Percentiles rank a stretch among this genome's conserved stretches.
Evolutionary conservation across 2,113 vertebrate species (phyloP).

Genomic region (Syrrhaptes paradoxus): DNA sequence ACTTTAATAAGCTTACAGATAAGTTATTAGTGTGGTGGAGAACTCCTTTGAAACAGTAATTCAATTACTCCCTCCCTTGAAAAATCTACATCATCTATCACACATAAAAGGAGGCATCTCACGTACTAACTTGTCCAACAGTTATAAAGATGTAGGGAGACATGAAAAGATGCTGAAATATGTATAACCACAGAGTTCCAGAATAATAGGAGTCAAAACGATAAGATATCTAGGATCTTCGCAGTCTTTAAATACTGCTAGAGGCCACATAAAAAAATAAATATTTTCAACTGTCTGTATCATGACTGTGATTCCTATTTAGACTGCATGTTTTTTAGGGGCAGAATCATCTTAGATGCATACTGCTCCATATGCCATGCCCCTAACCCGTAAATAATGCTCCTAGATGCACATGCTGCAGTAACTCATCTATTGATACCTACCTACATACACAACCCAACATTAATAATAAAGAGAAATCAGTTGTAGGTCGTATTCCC

Average conservation of each 20-base stretch:
- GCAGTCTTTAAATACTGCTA: not conserved
- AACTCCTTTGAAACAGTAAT: conserved; percentile 40
- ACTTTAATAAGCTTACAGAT: conserved; percentile 30
- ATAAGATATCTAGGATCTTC: not conserved
- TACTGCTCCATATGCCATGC: not conserved
- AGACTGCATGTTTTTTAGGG: not conserved
- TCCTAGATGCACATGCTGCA: no score
- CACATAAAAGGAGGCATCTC: conserved; percentile 31
- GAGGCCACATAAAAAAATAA: not conserved
- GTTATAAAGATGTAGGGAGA: not conserved
- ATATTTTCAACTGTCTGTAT: not conserved
- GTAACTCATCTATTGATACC: no score
- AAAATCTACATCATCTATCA: conserved; percentile 47
- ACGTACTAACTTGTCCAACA: conserved; percentile 6
- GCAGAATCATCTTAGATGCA: not conserved
- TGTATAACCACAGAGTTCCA: conserved; percentile 22
- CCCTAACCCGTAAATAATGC: not conserved
- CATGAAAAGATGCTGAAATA: conserved; percentile 47
- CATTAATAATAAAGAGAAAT: not conserved
- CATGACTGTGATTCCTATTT: not conserved
- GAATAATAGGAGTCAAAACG: not conserved
- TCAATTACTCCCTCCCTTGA: conserved; percentile 28
- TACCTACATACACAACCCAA: not conserved
- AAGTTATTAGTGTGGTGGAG: conserved; percentile 17
- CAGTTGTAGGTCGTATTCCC: not conserved